Evolutionary conservation across 2,113 vertebrate genomes (phyloP).

Genomic region (Tragelaphus imberbis): DNA sequence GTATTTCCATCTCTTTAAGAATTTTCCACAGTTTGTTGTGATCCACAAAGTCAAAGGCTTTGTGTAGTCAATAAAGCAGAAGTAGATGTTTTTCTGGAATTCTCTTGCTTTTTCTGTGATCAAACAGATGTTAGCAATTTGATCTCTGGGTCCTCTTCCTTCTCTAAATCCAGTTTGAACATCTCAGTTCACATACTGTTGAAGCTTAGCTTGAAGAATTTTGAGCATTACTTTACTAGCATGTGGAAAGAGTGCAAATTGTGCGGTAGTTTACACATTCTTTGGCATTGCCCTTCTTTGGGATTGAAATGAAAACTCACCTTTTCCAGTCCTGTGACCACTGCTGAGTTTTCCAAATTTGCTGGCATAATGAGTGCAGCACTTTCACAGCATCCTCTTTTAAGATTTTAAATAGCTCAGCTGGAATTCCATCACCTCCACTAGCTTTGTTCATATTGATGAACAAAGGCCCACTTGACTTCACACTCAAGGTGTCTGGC

Average conservation of each 20-base stretch:
- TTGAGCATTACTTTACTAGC: neutral
- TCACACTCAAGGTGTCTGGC: neutral
- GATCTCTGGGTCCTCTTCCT: neutral
- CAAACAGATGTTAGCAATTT: neutral
- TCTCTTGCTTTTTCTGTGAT: neutral
- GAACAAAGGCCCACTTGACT: neutral
- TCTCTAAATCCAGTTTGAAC: neutral
- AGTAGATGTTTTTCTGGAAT: neutral
- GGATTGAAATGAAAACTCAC: neutral
- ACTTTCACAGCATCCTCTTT: neutral
- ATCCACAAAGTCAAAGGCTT: neutral
- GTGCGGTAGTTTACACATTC: neutral
- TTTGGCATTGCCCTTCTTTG: neutral
- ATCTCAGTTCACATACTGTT: neutral
- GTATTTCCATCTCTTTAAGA: neutral
- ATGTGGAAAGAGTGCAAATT: neutral
- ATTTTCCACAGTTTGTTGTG: neutral
- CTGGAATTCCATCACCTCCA: neutral
- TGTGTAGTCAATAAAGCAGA: neutral
- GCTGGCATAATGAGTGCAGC: neutral
- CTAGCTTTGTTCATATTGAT: neutral
- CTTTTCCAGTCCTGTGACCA: neutral
- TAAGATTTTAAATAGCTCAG: neutral
- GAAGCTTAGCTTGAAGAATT: neutral
- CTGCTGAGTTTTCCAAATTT: neutral